These are phyloP conservation scores for Charaxes varanes DNA, from an alignment of 1,140 invertebrate genomes.

Conservation along the genomic window DNA sequence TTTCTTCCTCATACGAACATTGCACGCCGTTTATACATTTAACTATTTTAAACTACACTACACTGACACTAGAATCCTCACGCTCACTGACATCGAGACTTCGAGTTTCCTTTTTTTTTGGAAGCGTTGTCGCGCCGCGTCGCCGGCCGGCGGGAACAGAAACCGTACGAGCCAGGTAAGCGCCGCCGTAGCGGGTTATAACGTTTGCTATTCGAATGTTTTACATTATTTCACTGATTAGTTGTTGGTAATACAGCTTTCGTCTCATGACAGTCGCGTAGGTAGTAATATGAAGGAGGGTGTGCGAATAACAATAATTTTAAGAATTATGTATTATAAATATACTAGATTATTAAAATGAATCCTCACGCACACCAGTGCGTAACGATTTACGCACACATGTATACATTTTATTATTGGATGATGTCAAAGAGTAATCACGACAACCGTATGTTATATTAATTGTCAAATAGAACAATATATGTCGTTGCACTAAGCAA, in stretches of 20 bases:
- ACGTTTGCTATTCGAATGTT: conserved; percentile 33
- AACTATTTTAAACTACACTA: conserved; percentile 68
- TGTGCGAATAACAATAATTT: no score
- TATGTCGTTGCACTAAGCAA: no score
- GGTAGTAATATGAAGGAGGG: no score
- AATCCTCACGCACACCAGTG: no score
- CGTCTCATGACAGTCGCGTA: conserved; percentile 53
- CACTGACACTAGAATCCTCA: conserved; percentile 53
- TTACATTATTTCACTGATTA: conserved; percentile 71
- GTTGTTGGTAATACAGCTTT: conserved; percentile 44
- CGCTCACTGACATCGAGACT: conserved; percentile 58
- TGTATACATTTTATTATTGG: no score
- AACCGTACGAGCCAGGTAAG: conserved; percentile 22
- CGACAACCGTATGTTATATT: no score
- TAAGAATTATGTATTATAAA: no score
- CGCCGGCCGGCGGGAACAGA: conserved; percentile 49
- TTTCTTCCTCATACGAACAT: conserved; percentile 73
- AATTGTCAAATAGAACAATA: no score
- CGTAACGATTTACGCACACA: no score
- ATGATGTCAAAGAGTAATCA: no score
- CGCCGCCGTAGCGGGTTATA: conserved; percentile 27
- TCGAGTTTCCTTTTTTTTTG: conserved; percentile 55
- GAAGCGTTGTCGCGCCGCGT: conserved; percentile 53
- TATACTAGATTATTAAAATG: no score
- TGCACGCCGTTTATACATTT: conserved; percentile 66